phyloP scores from a whole-genome alignment of 2,113 vertebrate species.

The Platycercus adscitus region DNA sequence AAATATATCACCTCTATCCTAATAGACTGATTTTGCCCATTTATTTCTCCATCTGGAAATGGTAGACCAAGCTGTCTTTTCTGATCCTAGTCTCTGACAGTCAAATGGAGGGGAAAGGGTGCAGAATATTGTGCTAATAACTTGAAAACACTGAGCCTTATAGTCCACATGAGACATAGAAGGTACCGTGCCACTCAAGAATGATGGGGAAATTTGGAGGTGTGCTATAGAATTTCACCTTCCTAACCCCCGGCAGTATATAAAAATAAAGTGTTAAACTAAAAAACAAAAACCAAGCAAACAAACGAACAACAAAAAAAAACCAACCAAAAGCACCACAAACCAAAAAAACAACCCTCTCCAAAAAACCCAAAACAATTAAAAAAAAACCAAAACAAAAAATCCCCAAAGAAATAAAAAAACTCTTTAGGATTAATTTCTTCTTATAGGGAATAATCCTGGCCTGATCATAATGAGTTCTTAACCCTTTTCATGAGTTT shows the following conservation, averaged over 20 bases:
- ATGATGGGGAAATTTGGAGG: not conserved
- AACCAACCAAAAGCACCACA: not conserved
- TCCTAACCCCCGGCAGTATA: not conserved
- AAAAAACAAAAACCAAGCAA: too few relatives aligned
- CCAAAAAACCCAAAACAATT: not conserved
- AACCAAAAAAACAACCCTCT: not conserved
- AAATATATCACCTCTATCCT: not conserved
- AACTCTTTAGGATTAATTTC: not conserved
- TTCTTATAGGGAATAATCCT: not conserved
- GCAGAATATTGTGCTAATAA: not conserved
- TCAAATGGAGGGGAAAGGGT: not conserved
- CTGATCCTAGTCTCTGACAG: not conserved
- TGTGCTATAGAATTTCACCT: not conserved
- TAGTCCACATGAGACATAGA: accelerated
- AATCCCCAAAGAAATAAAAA: not conserved
- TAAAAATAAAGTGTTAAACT: not conserved
- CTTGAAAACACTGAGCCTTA: not conserved
- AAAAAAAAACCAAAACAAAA: not conserved
- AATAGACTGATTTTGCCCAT: not conserved
- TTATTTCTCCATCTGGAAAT: not conserved
- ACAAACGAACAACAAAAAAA: not conserved
- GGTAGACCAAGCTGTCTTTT: not conserved
- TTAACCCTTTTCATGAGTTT: not conserved
- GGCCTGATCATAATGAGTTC: not conserved
- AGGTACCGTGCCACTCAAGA: accelerated